Base-by-base conservation (phyloP, 2,113 vertebrate species). In the Asarcornis scutulata region DNA sequence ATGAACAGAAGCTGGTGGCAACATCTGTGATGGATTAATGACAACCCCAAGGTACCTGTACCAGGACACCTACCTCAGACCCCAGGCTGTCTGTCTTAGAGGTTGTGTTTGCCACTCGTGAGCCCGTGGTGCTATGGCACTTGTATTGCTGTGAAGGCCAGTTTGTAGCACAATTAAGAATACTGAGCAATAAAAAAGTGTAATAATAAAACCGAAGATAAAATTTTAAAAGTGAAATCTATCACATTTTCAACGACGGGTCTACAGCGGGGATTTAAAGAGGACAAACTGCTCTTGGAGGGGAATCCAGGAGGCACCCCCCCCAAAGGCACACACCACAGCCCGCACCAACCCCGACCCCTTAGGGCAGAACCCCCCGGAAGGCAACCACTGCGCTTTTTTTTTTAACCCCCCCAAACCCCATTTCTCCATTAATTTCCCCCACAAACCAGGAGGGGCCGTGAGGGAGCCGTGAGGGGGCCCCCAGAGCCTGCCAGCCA, bases 11-110 rank as follows among this genome's bases (percentile, higher is more conserved):
- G 44, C 34, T n/a, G 80, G 32, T 18, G 26, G 16, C 8, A 13
- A 18, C 50, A 34, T 10, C 21, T 0, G 0, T 0, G 4, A 74
- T 0, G 13, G 25, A 3, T 32, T 68, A 29, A 62, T 21, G 2
- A 1, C 17, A 9, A 13, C 20, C 77, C 7, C 22, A 4, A 48
- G 40, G 34, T 20, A 32, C 2, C 40, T 18, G 42, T 17, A 5
- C 1, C 8, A 46, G 23, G 83, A 36, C 69, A 58, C 21, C 56
- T 36, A 50, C 40, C 46, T 31, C 50, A n/a, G 27, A 40, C 5
- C 29, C 63, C 50, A 63, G 2, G 1, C 11, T 2, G 8, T 3
- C 42, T 29, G 60, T 42, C 44, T 52, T 52, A 29, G 18, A 42
- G 53, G 63, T 67, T 2, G 5, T 1, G 23, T 3, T 34, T 9